Evolutionary conservation across 2,113 vertebrate species (phyloP).

Genomic region (Tylochromis polylepis): DNA sequence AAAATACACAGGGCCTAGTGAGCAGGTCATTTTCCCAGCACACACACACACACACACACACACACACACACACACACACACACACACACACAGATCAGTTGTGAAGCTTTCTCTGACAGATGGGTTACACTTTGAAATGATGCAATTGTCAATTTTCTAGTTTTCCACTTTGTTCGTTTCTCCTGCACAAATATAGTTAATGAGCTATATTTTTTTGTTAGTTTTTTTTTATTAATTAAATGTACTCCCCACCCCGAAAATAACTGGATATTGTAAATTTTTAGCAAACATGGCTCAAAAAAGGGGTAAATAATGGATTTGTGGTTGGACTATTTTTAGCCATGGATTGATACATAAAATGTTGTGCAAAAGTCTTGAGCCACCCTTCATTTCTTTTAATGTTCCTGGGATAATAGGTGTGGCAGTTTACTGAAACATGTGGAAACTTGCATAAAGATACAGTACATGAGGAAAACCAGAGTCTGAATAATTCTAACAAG

Average conservation of each 20-base stretch:
- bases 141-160: neutral
- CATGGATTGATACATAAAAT: neutral
- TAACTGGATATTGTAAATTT: fast-evolving
- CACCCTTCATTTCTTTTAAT: neutral
- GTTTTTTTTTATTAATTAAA: neutral
- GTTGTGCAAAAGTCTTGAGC: fast-evolving
- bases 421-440: neutral
- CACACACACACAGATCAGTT: neutral
- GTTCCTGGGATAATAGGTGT: neutral
- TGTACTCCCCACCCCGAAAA: fast-evolving
- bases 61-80: too few species aligned
- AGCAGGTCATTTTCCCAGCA: constrained; percentile 72
- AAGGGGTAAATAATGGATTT: neutral
- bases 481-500: neutral
- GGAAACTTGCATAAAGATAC: neutral
- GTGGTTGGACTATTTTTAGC: fast-evolving
- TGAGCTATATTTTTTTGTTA: neutral
- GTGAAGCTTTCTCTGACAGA: neutral
- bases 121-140: neutral
- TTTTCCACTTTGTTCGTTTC: too few species aligned
- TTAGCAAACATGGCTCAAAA: neutral
- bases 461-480: neutral
- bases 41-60: too few species aligned
- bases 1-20: constrained; percentile 84
- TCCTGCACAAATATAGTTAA: neutral